phyloP scores from a whole-genome alignment of 92 coral and sea anemone genomes.

The Palythoa caribaeorum region DNA sequence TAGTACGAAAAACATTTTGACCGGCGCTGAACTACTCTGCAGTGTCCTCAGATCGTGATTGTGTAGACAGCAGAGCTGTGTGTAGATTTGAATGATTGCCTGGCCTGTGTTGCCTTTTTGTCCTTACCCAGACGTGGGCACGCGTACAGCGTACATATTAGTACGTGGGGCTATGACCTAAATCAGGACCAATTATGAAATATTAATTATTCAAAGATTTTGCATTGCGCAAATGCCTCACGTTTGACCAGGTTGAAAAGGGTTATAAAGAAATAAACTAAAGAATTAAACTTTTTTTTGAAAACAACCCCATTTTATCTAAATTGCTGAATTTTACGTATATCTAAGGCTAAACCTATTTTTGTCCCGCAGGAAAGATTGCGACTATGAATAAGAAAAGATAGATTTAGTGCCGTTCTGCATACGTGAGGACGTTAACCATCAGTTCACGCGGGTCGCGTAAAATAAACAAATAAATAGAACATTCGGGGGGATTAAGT shows the following conservation, averaged over 20 bases:
- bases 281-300: too few relatives aligned
- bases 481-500: too few relatives aligned
- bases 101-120: background rate
- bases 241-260: background rate
- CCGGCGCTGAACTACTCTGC: background rate
- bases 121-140: background rate
- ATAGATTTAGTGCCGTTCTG: too few relatives aligned
- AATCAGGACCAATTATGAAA: background rate
- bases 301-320: too few relatives aligned
- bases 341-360: too few relatives aligned
- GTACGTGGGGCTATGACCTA: background rate
- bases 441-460: too few relatives aligned
- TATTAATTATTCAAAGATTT: background rate
- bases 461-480: too few relatives aligned
- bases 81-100: background rate
- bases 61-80: background rate
- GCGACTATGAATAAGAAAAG: too few relatives aligned
- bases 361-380: too few relatives aligned
- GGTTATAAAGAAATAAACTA: too few relatives aligned
- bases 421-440: too few relatives aligned
- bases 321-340: too few relatives aligned
- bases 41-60: background rate
- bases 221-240: background rate
- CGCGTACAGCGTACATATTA: background rate
- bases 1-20: slow-evolving; percentile 32